Evolutionary conservation across 2,888 invertebrate species (phyloP).

Genomic region (Elgonia sp.): DNA sequence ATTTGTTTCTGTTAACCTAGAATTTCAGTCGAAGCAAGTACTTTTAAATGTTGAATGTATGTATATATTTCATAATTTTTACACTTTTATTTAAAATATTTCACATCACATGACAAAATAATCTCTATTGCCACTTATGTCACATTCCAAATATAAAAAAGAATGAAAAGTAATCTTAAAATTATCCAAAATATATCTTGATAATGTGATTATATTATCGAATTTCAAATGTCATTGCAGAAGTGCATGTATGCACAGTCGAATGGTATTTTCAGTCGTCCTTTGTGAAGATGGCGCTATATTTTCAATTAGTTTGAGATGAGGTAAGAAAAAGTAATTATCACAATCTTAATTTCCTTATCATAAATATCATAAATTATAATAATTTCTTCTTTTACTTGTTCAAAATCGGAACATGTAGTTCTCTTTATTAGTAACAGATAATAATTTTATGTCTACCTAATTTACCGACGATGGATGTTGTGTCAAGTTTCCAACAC

Average conservation of each 20-base stretch:
- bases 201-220: conserved; percentile 20
- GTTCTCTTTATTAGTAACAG: too few species aligned
- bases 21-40: neutral
- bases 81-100: neutral
- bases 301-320: too few species aligned
- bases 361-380: too few species aligned
- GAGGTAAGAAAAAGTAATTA: too few species aligned
- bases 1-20: conserved; percentile 29
- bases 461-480: too few species aligned
- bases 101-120: neutral
- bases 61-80: neutral
- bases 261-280: neutral
- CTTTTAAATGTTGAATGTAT: neutral
- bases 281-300: neutral
- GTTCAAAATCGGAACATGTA: too few species aligned
- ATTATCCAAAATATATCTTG: conserved; percentile 26
- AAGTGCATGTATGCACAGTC: too few species aligned
- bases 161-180: conserved; percentile 4
- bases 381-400: too few species aligned
- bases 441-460: too few species aligned
- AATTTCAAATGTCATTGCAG: conserved; percentile 43
- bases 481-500: too few species aligned
- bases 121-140: neutral
- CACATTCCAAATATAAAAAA: conserved; percentile 17
- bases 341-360: too few species aligned